Evolutionary conservation across 2,113 vertebrate species (phyloP).

Genomic region (Agapornis roseicollis): DNA sequence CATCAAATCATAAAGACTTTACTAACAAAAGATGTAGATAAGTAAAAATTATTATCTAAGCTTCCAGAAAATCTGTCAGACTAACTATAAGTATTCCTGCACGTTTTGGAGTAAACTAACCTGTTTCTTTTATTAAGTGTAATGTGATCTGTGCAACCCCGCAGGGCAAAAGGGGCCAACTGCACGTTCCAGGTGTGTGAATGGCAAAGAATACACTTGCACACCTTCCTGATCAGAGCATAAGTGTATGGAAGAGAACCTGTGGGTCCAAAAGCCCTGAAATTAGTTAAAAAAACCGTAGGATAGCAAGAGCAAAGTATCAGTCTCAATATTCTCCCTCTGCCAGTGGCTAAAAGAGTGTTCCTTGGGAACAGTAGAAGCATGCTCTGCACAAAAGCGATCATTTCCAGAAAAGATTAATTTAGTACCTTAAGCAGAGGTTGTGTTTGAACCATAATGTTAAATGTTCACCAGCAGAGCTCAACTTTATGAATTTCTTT

Average conservation of each 20-base stretch:
- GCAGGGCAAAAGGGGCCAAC: not conserved
- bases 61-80: not conserved
- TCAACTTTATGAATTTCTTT: conserved; percentile 22
- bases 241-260: not conserved
- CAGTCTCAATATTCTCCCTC: not conserved
- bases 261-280: not conserved
- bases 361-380: not conserved
- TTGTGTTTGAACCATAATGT: not conserved
- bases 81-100: not conserved
- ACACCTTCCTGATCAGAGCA: not conserved
- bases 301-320: not conserved
- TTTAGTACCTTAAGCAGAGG: not conserved
- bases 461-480: not conserved
- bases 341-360: not conserved
- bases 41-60: not conserved
- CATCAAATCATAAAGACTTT: not conserved
- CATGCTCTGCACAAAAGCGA: not conserved
- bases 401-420: not conserved
- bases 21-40: not conserved
- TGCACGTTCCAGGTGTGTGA: not conserved
- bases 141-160: not conserved
- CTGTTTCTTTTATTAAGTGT: not conserved
- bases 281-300: not conserved
- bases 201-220: not conserved
- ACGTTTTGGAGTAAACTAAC: not conserved